Conservation (phyloP, 2,113 vertebrate species). For the Pomatostomus ruficeps region DNA sequence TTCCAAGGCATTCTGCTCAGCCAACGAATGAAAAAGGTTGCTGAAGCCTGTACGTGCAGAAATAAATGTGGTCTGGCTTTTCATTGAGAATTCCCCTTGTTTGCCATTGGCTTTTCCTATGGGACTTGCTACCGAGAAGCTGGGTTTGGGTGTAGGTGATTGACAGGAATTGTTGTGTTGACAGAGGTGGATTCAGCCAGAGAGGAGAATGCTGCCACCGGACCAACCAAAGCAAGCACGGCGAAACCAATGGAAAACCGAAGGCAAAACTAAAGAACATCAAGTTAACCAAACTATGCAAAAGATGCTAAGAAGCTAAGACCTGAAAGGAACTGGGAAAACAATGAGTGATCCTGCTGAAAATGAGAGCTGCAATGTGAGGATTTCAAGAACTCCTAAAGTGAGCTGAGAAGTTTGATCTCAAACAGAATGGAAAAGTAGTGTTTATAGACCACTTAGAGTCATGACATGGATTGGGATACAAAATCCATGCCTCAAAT, state of each 20-base stretch:
- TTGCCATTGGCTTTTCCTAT: neutral
- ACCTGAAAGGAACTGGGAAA: neutral
- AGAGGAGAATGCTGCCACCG: neutral
- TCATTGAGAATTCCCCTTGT: neutral
- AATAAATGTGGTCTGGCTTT: neutral
- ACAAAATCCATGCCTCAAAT: neutral
- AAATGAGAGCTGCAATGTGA: neutral
- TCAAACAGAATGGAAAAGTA: neutral
- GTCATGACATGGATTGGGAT: neutral
- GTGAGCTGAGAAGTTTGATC: neutral
- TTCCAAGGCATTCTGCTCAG: neutral
- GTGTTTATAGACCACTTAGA: neutral
- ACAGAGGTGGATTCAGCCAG: neutral
- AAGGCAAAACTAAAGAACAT: neutral
- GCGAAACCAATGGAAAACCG: neutral
- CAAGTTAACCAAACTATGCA: neutral
- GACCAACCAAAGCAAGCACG: neutral
- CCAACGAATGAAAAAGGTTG: neutral
- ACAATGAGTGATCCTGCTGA: neutral
- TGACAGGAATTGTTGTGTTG: neutral
- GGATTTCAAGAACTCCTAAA: neutral
- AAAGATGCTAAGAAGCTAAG: neutral
- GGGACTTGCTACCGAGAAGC: neutral
- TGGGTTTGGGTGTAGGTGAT: neutral
- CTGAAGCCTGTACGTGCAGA: neutral